Evolutionary conservation across 2,797 vertebrate species (phyloP), one percentile per base, ranked within the genome.

Genomic region (Diplodus puntazzo): DNA sequence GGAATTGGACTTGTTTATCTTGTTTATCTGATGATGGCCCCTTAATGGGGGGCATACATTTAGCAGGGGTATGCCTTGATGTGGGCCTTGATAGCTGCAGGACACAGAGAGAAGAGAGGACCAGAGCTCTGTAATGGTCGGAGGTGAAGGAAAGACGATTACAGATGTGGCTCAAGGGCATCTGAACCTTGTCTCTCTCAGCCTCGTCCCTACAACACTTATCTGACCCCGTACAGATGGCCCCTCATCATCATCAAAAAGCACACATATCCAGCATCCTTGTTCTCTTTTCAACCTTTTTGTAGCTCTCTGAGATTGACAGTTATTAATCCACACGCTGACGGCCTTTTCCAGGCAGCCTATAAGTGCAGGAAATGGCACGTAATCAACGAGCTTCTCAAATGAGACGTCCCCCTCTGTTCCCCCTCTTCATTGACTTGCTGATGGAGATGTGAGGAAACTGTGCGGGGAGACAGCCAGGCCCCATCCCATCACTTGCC

Each of bases 1-100:
- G 92, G 90, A 95, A 95, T 94, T 90, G 92, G 90, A 90, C 92
- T 94, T 94, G 94, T 95, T 95, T 95, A 94, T 95, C 92, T 94
- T 93, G 92, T 95, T 95, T 94, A 94, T 95, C 95, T 94, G 92
- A 94, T 94, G 93, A 95, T 92, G 91, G 92, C 87, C 92, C 88
- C 92, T 87, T 93, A 93, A 90, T 93, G 88, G 89, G 88, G 89
- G 90, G 92, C 87, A 85, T 83, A 82, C 88, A 90, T 90, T 91
- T 90, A 77, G 89, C 81, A 87, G 82, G 80, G 86, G 59, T 83
- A 90, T 90, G 93, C 93, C 93, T 94, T 94, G 94, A 95, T 94
- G 92, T 92, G 87, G 89, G 85, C 78, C 87, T 83, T 83, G 85
- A 92, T 92, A 89, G 92, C 93, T 92, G 81, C 82, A 88, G 91